These are phyloP conservation scores for Sphecodes monilicornis DNA, from an alignment of 2,888 invertebrate species.

Conservation along the genomic window DNA sequence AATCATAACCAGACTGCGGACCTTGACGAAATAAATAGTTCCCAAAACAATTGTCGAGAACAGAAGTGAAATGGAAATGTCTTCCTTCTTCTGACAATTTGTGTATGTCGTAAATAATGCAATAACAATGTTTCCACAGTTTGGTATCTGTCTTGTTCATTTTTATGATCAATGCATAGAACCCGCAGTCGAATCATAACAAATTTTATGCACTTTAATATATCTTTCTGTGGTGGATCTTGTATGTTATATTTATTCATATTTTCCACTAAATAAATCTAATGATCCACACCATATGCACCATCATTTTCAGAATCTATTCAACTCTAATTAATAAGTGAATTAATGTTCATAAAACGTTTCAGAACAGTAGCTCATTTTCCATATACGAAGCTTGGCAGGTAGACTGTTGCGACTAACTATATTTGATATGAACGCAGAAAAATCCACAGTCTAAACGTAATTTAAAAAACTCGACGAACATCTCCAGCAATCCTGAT, in stretches of 20 bases:
- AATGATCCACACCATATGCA: not conserved
- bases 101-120: not conserved
- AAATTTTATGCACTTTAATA: not conserved
- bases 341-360: slow-evolving; percentile 2
- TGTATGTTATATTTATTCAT: slow-evolving; percentile 1
- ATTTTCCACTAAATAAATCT: slow-evolving; percentile 5
- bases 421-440: slow-evolving; percentile 6
- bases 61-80: not conserved
- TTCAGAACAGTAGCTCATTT: not conserved
- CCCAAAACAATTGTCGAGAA: not conserved
- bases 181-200: not conserved
- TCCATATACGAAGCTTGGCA: not conserved
- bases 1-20: not conserved
- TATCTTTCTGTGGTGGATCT: not conserved
- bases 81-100: not conserved
- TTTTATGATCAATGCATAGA: not conserved
- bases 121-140: not conserved
- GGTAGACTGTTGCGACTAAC: not conserved
- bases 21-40: not conserved
- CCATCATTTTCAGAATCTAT: not conserved
- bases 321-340: not conserved
- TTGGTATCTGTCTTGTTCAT: not conserved
- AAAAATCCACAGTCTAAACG: not conserved
- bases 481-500: not conserved
- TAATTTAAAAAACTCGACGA: not conserved